phyloP scores from a whole-genome alignment of 2,113 vertebrate genomes.

The Campylomormyrus tamandua region DNA sequence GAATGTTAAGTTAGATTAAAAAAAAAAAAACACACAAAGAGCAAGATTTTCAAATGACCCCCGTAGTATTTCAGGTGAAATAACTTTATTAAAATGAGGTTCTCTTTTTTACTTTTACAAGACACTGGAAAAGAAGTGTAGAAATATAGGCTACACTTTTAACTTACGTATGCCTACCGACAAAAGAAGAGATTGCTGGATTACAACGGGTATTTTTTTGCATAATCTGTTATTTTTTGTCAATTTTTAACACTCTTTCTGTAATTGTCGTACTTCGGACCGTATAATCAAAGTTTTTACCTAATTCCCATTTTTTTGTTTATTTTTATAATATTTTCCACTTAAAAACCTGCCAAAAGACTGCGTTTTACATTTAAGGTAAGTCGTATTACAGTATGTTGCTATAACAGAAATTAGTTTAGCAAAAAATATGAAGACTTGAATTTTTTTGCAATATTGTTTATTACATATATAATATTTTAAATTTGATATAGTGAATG shows the following conservation, averaged over 20 bases:
- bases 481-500: neutral
- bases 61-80: neutral
- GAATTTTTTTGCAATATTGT: neutral
- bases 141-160: neutral
- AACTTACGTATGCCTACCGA: neutral
- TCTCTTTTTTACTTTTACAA: neutral
- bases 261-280: neutral
- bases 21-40: neutral
- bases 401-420: neutral
- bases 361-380: neutral
- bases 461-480: neutral
- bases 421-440: neutral
- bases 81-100: neutral
- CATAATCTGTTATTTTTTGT: neutral
- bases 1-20: neutral
- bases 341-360: neutral
- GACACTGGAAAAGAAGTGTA: neutral
- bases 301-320: neutral
- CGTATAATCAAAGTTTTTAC: neutral
- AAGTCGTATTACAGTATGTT: neutral
- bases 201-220: neutral
- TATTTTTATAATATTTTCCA: neutral
- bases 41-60: neutral
- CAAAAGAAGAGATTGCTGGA: neutral
- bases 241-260: neutral